Conservation (phyloP, 2,888 invertebrate species). For the Glyphotaelius pellucidus region DNA sequence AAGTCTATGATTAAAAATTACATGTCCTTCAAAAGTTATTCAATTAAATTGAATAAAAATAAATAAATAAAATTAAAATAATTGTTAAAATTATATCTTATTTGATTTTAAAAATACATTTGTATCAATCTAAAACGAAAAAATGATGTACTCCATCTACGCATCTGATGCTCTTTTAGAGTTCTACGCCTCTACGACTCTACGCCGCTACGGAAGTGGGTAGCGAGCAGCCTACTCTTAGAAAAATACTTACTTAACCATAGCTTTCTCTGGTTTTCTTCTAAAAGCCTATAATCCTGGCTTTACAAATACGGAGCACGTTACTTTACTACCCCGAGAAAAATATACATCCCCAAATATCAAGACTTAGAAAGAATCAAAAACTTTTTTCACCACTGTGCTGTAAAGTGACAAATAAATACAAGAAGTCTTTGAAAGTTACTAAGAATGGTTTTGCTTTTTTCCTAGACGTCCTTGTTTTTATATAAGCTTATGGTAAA, state of each 20-base stretch:
- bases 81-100: no score
- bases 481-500: neutral
- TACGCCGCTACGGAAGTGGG: neutral
- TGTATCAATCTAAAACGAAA: no score
- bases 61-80: no score
- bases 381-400: neutral
- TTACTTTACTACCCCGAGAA: neutral
- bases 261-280: neutral
- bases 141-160: neutral
- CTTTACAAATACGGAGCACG: slow-evolving; percentile 12
- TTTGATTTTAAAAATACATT: no score
- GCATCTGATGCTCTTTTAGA: neutral
- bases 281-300: slow-evolving; percentile 16
- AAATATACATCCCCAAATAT: neutral
- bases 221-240: neutral
- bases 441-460: neutral
- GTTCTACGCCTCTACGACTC: neutral
- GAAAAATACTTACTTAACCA: neutral
- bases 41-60: no score
- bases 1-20: no score
- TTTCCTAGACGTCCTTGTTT: neutral
- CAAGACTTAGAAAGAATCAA: neutral
- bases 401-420: neutral
- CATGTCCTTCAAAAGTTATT: no score
- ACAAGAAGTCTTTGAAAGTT: neutral